A percentile compares a stretch with the other conserved stretches of the same genome.
These are phyloP conservation scores for Orestias chungarensis DNA, from an alignment of 2,797 vertebrate genomes.

Conservation along the genomic window DNA sequence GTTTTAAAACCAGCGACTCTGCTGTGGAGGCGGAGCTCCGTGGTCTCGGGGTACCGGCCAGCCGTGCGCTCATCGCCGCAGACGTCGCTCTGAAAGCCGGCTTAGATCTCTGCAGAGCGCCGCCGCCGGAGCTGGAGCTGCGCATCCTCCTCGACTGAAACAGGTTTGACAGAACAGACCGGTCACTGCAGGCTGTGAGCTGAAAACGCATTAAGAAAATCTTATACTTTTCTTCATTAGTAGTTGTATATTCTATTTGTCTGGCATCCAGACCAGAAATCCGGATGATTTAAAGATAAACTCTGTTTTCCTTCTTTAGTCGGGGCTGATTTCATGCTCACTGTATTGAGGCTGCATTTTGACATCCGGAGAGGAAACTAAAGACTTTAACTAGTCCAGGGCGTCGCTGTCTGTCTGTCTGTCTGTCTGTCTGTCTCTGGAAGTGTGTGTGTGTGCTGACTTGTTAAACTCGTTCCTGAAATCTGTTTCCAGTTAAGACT, in stretches of 20 bases:
- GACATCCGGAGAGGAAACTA: slow-evolving; percentile 51
- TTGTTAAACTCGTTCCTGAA: slow-evolving; percentile 65
- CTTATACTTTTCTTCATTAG: no score
- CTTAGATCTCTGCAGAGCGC: slow-evolving; percentile 38
- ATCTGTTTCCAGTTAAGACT: slow-evolving; percentile 81
- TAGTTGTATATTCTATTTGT: not conserved
- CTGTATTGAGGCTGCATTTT: slow-evolving; percentile 31
- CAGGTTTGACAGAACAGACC: not conserved
- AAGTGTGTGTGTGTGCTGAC: slow-evolving; percentile 52
- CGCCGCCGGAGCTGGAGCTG: not conserved
- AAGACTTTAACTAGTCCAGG: slow-evolving; percentile 57
- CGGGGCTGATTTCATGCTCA: slow-evolving; percentile 3
- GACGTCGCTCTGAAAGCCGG: slow-evolving; percentile 34
- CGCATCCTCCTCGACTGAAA: not conserved
- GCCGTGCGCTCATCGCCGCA: slow-evolving; percentile 16
- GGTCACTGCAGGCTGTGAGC: not conserved
- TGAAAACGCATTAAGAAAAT: no score
- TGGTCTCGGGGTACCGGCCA: slow-evolving; percentile 18
- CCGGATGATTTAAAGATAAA: not conserved
- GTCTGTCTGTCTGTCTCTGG: slow-evolving; percentile 12
- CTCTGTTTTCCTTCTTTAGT: not conserved
- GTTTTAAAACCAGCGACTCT: slow-evolving; percentile 31
- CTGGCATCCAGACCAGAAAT: not conserved
- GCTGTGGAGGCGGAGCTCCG: slow-evolving; percentile 23
- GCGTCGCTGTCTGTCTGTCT: slow-evolving; percentile 68